Conservation (phyloP, 2,888 invertebrate species). For the Apamea anceps region DNA sequence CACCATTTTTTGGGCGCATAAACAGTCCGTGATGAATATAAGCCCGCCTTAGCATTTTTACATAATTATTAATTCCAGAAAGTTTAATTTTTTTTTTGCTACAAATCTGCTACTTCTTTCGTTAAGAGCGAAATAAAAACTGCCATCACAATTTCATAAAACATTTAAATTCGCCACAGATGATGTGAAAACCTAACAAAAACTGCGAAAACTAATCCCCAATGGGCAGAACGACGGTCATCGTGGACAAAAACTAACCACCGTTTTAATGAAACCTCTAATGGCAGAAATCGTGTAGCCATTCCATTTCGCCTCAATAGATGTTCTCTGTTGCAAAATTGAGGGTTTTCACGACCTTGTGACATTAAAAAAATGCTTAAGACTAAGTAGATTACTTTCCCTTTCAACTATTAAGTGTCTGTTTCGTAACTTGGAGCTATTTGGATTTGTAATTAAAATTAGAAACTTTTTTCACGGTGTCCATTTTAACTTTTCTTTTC, state of each 20-base stretch:
- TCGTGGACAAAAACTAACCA: conserved; percentile 68
- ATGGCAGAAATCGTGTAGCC: conserved; percentile 70
- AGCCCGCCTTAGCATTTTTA: not conserved
- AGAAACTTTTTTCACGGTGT: conserved; percentile 65
- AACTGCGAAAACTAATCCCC: conserved; percentile 60
- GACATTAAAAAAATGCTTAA: conserved; percentile 67
- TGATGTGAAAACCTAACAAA: conserved; percentile 59
- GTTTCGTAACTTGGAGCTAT: conserved; percentile 73
- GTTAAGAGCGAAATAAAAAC: conserved; percentile 29
- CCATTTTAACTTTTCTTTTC: conserved; percentile 60
- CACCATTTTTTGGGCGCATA: not conserved
- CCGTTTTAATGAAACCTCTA: conserved; percentile 67
- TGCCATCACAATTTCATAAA: conserved; percentile 35
- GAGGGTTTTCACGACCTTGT: conserved; percentile 77
- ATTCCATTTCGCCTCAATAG: conserved; percentile 70
- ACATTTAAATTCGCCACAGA: conserved; percentile 57
- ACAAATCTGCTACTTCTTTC: not conserved
- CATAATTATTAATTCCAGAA: conserved; percentile 3
- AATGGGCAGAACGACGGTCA: conserved; percentile 61
- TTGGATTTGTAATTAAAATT: conserved; percentile 77
- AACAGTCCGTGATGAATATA: not conserved
- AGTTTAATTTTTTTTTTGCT: not conserved
- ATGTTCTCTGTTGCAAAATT: conserved; percentile 77
- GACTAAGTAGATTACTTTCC: conserved; percentile 77
- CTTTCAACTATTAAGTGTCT: conserved; percentile 76